Conservation (phyloP, 2,888 invertebrate genomes). For the Napeogenes sylphis region DNA sequence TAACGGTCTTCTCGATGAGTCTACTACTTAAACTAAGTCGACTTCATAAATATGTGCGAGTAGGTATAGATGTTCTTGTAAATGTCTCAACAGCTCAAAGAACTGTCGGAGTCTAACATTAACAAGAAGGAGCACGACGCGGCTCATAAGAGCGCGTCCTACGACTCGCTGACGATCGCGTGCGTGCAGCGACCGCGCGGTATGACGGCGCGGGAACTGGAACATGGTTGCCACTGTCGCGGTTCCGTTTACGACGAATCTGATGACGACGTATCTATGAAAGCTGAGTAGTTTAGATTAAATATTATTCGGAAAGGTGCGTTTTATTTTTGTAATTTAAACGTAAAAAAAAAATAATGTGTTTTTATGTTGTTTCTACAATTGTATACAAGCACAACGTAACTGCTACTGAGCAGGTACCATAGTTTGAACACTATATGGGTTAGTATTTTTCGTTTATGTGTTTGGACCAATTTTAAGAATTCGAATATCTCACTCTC, state of each 20-base stretch:
- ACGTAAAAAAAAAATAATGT: no score
- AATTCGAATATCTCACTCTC: background rate
- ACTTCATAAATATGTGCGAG: no score
- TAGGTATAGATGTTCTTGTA: background rate
- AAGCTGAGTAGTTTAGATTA: slow-evolving; percentile 27
- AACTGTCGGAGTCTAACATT: slow-evolving; percentile 23
- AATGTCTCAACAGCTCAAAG: slow-evolving; percentile 23
- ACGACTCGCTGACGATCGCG: slow-evolving; percentile 36
- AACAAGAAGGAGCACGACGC: slow-evolving; percentile 29
- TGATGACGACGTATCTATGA: slow-evolving; percentile 34
- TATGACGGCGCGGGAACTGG: slow-evolving; percentile 29
- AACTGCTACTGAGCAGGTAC: no score
- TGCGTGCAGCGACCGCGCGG: slow-evolving; percentile 48
- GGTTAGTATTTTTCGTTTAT: slow-evolving; percentile 14
- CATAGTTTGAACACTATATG: background rate
- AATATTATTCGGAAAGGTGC: background rate
- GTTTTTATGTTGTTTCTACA: no score
- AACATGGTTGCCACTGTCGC: slow-evolving; percentile 30
- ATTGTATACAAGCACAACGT: no score
- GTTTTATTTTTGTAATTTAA: background rate
- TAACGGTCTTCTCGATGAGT: background rate
- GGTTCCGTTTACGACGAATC: slow-evolving; percentile 24
- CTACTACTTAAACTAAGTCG: no score
- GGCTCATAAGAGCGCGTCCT: slow-evolving; percentile 31
- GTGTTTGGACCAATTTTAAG: slow-evolving; percentile 47